These are phyloP conservation scores for Acanthosepion pharaonis DNA, from an alignment of 2,888 invertebrate genomes.

Conservation along the genomic window DNA sequence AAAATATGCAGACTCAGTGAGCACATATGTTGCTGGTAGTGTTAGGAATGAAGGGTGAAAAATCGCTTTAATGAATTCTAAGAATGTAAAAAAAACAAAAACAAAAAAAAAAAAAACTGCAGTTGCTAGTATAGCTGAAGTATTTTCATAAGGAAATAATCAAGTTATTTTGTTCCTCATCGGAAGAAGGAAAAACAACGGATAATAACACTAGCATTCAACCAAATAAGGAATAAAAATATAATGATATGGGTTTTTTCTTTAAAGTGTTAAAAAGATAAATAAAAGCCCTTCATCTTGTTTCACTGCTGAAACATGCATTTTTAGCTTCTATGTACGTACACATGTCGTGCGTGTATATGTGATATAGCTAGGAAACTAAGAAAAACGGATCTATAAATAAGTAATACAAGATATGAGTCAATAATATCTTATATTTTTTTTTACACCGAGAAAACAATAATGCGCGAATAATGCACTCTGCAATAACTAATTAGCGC, in stretches of 20 bases:
- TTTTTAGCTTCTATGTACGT: neutral
- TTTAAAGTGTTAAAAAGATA: neutral
- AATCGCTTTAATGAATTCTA: too few species aligned
- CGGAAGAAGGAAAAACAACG: too few species aligned
- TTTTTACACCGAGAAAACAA: neutral
- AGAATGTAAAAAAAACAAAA: too few species aligned
- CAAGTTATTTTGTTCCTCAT: too few species aligned
- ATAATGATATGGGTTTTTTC: neutral
- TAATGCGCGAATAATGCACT: neutral
- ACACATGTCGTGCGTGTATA: neutral
- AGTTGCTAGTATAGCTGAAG: too few species aligned
- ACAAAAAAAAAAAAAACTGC: too few species aligned
- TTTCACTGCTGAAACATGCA: neutral
- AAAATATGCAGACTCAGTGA: too few species aligned
- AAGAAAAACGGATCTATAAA: neutral
- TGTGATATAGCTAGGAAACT: neutral
- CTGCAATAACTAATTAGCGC: neutral
- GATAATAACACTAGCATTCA: neutral
- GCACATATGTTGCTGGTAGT: too few species aligned
- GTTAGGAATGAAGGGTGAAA: too few species aligned
- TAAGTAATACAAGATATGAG: neutral
- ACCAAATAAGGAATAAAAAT: neutral
- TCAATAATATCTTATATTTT: neutral
- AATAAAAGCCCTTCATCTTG: neutral
- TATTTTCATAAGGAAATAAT: too few species aligned